Evolutionary conservation across 2,113 vertebrate genomes (phyloP).

Genomic region (Oryzias javanicus): DNA sequence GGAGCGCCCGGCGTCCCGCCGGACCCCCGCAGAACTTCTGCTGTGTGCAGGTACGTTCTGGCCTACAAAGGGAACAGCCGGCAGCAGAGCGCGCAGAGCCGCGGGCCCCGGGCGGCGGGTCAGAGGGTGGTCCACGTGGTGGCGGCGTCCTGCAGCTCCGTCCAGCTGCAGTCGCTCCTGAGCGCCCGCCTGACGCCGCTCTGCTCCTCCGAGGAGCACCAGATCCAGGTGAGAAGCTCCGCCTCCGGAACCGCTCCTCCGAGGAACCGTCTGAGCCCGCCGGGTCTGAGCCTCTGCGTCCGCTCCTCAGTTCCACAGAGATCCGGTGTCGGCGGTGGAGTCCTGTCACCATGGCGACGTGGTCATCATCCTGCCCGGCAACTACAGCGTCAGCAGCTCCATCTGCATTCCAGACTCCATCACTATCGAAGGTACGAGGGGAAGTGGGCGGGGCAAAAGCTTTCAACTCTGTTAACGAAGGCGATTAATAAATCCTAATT

Average conservation of each 20-base stretch:
- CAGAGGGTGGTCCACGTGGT: constrained; percentile 86
- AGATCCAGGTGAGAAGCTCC: constrained; percentile 81
- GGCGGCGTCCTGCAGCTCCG: constrained; percentile 69
- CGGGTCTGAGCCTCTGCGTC: background rate
- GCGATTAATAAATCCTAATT: no score
- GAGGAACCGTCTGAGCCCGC: background rate
- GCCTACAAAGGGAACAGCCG: constrained; percentile 84
- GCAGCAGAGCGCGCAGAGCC: constrained; percentile 77
- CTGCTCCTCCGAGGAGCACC: constrained; percentile 73
- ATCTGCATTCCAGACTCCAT: constrained; percentile 49
- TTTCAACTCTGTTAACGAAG: no score
- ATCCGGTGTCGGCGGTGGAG: constrained; percentile 31
- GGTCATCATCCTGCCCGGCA: constrained; percentile 42
- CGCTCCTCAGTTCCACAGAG: constrained; percentile 39
- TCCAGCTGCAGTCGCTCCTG: constrained; percentile 81
- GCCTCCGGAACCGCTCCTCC: background rate
- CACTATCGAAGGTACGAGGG: constrained; percentile 37
- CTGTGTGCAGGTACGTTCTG: constrained; percentile 85
- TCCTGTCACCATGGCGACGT: constrained; percentile 31
- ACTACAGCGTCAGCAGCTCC: constrained; percentile 27
- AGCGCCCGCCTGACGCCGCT: constrained; percentile 82
- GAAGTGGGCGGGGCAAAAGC: no score
- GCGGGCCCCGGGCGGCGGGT: constrained; percentile 76
- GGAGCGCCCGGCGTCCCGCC: background rate
- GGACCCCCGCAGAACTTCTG: background rate